Conservation (phyloP, 2,113 vertebrate genomes). For the Mustela nigripes region DNA sequence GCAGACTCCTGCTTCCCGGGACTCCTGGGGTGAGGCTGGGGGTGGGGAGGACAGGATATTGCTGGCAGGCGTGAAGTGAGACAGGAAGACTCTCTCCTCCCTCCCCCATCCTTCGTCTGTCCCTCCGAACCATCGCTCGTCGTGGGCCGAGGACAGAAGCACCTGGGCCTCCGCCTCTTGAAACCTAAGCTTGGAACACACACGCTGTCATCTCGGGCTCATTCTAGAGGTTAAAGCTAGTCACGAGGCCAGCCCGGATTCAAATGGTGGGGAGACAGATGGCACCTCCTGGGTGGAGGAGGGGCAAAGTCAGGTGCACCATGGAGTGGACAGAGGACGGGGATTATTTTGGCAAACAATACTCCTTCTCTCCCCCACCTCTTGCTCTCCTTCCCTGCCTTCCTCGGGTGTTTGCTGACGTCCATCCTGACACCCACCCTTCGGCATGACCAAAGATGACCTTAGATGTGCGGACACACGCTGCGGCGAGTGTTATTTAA, state of each 20-base stretch:
- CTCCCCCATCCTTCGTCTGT: background rate
- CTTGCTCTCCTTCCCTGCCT: background rate
- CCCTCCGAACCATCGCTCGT: background rate
- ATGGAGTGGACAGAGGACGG: too few species aligned
- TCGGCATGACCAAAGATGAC: background rate
- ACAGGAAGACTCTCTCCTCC: background rate
- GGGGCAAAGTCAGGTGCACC: background rate
- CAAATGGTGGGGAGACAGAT: background rate
- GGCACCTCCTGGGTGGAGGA: background rate
- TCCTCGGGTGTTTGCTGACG: background rate
- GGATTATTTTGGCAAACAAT: background rate
- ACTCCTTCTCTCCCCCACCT: background rate
- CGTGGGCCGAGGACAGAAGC: background rate
- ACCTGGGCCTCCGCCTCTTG: background rate
- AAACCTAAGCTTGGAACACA: background rate
- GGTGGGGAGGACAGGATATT: background rate
- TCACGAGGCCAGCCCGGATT: background rate
- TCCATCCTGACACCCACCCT: too few species aligned
- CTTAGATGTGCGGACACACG: too few species aligned
- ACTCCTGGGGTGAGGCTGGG: background rate
- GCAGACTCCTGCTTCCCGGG: background rate
- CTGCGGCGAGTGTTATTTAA: fast-evolving
- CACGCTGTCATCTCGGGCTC: background rate
- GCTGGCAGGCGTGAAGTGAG: background rate
- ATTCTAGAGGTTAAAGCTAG: background rate